A percentile compares a stretch with the other conserved stretches of the same genome.
Conservation (phyloP, 2,888 invertebrate species). For the Eledona agricola region DNA sequence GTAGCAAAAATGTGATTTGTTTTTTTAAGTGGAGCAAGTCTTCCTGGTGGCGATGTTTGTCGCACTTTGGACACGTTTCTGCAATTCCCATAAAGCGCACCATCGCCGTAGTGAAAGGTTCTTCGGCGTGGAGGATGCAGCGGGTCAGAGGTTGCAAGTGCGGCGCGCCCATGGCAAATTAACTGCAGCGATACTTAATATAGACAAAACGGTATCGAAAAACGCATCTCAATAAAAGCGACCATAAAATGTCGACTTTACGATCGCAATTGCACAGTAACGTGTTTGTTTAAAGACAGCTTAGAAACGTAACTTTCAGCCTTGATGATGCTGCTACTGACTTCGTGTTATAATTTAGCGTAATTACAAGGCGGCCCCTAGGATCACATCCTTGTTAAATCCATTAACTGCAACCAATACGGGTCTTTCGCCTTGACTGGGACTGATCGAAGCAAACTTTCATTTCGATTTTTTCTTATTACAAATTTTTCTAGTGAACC, state of each 20-base stretch:
- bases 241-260: slow-evolving; percentile 9
- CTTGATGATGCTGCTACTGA: slow-evolving; percentile 24
- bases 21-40: too few relatives aligned
- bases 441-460: slow-evolving; percentile 25
- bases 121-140: slow-evolving; percentile 23
- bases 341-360: slow-evolving; percentile 29
- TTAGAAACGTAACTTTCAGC: slow-evolving; percentile 10
- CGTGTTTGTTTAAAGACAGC: slow-evolving; percentile 11
- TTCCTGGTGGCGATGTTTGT: slow-evolving; percentile 21
- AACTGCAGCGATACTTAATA: slow-evolving; percentile 20
- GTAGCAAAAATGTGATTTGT: slow-evolving; percentile 13
- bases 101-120: slow-evolving; percentile 19
- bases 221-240: slow-evolving; percentile 11
- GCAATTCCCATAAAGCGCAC: slow-evolving; percentile 26
- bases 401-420: slow-evolving; percentile 29
- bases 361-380: slow-evolving; percentile 33
- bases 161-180: slow-evolving; percentile 29
- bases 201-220: slow-evolving; percentile 25
- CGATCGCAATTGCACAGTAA: slow-evolving; percentile 5
- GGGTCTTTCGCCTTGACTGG: slow-evolving; percentile 30
- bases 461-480: slow-evolving; percentile 22
- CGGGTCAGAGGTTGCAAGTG: slow-evolving; percentile 25
- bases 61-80: slow-evolving; percentile 25
- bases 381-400: slow-evolving; percentile 34
- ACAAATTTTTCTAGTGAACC: too few relatives aligned